Conservation (phyloP, 2,797 vertebrate genomes). For the Phataginus tetradactyla region DNA sequence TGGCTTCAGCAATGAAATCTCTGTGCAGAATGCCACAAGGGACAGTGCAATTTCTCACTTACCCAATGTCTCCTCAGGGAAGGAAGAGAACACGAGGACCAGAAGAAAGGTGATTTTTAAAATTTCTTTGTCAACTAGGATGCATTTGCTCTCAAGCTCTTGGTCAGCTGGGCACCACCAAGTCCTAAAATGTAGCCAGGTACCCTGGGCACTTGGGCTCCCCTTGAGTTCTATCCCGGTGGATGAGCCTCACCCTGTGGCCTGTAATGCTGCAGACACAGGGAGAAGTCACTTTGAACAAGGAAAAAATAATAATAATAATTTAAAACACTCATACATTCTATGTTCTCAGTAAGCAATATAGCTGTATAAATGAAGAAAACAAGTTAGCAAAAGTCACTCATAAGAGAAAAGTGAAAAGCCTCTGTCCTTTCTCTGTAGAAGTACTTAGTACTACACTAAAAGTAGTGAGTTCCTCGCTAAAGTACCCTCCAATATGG, state of each 20-base stretch:
- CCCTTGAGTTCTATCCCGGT: background rate
- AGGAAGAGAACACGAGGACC: background rate
- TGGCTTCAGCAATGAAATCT: background rate
- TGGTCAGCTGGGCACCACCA: fast-evolving
- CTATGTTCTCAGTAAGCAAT: background rate
- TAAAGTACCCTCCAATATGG: background rate
- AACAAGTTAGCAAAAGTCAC: background rate
- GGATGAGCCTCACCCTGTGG: background rate
- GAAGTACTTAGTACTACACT: background rate
- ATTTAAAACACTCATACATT: background rate
- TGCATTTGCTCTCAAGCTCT: background rate
- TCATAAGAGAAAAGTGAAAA: background rate
- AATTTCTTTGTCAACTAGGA: background rate
- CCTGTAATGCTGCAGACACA: background rate
- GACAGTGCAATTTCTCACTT: background rate
- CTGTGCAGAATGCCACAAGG: fast-evolving
- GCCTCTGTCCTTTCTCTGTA: background rate
- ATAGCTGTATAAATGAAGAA: background rate
- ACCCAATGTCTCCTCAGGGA: background rate
- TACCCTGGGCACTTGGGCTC: background rate
- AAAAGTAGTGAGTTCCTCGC: background rate
- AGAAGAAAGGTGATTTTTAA: background rate
- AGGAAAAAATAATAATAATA: background rate
- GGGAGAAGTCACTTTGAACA: background rate
- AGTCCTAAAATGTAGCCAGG: background rate